These are phyloP conservation scores for Python bivittatus DNA, from an alignment of 2,113 vertebrate genomes.

Conservation along the genomic window DNA sequence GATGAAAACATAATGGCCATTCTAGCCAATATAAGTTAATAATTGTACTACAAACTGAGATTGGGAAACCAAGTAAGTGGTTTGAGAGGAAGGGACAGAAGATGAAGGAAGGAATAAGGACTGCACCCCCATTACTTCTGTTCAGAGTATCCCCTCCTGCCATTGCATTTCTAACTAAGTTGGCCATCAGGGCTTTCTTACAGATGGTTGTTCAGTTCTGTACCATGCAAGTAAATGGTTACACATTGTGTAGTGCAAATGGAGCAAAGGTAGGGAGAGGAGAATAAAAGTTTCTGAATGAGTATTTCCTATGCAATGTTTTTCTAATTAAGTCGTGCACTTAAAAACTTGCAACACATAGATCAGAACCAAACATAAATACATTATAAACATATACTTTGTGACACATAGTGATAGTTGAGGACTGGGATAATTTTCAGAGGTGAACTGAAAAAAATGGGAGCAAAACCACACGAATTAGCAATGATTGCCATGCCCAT, in stretches of 20 bases:
- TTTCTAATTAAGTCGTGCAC: not conserved
- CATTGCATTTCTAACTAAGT: not conserved
- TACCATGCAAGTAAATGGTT: not conserved
- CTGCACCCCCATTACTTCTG: too few relatives aligned
- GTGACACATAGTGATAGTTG: not conserved
- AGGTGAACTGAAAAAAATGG: not conserved
- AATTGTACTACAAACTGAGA: not conserved
- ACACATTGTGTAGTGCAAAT: not conserved
- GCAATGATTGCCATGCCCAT: not conserved
- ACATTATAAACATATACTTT: not conserved
- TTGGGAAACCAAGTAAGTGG: not conserved
- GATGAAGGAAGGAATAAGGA: not conserved
- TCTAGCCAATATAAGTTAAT: not conserved
- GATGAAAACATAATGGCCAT: not conserved
- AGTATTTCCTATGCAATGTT: not conserved
- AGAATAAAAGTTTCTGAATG: not conserved
- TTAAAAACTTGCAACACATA: not conserved
- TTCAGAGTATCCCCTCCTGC: not conserved
- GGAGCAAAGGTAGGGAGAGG: not conserved
- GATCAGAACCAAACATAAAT: not conserved
- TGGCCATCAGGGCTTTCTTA: not conserved
- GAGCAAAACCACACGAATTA: not conserved
- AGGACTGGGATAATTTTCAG: not conserved
- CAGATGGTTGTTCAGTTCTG: not conserved
- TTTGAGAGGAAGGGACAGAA: not conserved